A percentile compares a stretch with the other conserved stretches of the same genome.
Conservation (phyloP, 2,888 invertebrate species). For the Sesamia inferens region DNA sequence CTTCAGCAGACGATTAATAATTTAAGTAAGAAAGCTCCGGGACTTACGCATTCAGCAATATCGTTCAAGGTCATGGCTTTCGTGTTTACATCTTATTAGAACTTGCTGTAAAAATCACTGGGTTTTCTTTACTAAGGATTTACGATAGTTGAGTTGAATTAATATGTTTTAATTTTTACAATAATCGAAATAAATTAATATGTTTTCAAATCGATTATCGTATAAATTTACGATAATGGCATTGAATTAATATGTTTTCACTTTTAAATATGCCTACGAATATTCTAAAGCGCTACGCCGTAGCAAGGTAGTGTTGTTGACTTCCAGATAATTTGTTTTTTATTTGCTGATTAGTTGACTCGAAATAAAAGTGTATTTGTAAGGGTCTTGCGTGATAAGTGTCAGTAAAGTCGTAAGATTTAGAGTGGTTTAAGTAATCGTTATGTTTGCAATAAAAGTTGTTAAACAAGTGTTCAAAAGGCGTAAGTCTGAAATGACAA, state of each 20-base stretch:
- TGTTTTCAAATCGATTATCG: constrained; percentile 19
- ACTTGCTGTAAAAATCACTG: constrained; percentile 57
- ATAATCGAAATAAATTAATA: too few relatives aligned
- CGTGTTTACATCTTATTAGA: constrained; percentile 74
- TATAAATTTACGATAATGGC: constrained; percentile 43
- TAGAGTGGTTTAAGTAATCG: neutral
- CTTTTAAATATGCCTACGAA: neutral
- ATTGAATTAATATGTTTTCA: neutral
- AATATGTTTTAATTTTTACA: too few relatives aligned
- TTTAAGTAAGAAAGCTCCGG: constrained; percentile 55
- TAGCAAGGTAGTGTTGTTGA: neutral
- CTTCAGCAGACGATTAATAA: constrained; percentile 52
- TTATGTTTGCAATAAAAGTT: constrained; percentile 12
- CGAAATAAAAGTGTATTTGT: neutral
- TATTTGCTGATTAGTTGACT: neutral
- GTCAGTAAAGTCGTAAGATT: constrained; percentile 17
- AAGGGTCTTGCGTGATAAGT: constrained; percentile 23
- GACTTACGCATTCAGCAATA: constrained; percentile 63
- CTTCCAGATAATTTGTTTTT: neutral
- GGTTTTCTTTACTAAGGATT: constrained; percentile 48
- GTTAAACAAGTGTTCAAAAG: neutral
- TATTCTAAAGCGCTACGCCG: constrained; percentile 10
- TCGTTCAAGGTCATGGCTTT: constrained; percentile 69
- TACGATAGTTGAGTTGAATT: constrained; percentile 23
- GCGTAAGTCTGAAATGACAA: neutral